Percentiles rank a stretch among this genome's conserved stretches.
These are phyloP conservation scores for Spea multiplicata DNA, from an alignment of 2,113 vertebrate genomes.

Conservation along the genomic window DNA sequence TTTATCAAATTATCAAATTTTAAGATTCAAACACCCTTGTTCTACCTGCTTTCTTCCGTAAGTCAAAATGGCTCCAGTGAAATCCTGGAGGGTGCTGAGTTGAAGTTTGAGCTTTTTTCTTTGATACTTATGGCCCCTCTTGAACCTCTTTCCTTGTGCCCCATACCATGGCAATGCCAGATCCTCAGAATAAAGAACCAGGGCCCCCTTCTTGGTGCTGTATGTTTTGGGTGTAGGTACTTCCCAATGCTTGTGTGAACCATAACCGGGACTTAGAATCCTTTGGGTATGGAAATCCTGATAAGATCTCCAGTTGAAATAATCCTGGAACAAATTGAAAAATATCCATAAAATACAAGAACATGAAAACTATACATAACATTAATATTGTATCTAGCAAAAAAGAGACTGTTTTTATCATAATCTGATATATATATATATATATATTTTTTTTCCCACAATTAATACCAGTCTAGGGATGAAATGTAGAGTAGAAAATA, in stretches of 20 bases:
- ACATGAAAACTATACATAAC: no score
- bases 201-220: conserved; percentile 68
- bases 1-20: no score
- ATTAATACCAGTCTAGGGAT: no score
- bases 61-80: conserved; percentile 62
- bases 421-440: no score
- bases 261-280: conserved; percentile 31
- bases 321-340: conserved; percentile 61
- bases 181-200: conserved; percentile 75
- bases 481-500: no score
- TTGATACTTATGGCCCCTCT: background rate
- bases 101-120: conserved; percentile 54
- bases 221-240: conserved; percentile 71
- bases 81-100: conserved; percentile 62
- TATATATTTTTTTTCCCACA: no score
- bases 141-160: conserved; percentile 46
- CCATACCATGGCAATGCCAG: conserved; percentile 57
- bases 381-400: no score
- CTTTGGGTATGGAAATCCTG: conserved; percentile 58
- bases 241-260: conserved; percentile 37
- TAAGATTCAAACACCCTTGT: no score
- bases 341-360: no score
- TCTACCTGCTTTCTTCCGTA: conserved; percentile 66
- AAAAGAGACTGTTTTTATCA: no score
- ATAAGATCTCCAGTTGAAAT: conserved; percentile 73